phyloP scores from a whole-genome alignment of 2,113 vertebrate genomes.

The Craseonycteris thonglongyai region DNA sequence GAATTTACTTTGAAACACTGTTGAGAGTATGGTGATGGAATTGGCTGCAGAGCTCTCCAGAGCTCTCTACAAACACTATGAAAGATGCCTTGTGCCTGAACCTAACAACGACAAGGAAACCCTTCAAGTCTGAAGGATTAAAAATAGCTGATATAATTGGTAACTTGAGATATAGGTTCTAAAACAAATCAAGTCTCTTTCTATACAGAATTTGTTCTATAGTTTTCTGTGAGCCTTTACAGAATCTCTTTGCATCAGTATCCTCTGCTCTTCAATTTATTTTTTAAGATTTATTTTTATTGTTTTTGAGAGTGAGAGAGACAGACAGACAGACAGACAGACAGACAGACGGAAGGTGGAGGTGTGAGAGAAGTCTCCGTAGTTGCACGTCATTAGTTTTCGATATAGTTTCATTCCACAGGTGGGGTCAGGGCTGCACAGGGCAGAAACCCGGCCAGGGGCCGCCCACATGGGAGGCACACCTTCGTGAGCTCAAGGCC shows the following conservation, averaged over 20 bases:
- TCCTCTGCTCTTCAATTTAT: neutral
- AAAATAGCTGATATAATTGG: neutral
- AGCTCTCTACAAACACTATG: neutral
- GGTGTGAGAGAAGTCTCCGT: too few relatives aligned
- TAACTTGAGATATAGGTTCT: neutral
- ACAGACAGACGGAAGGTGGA: too few relatives aligned
- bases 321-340: too few relatives aligned
- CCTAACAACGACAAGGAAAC: neutral
- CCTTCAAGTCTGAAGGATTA: neutral
- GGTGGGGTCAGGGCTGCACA: too few relatives aligned
- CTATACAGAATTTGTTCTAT: neutral
- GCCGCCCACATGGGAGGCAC: too few relatives aligned
- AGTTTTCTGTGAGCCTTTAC: neutral
- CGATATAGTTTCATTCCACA: too few relatives aligned
- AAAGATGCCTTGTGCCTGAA: neutral
- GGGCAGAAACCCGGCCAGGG: too few relatives aligned
- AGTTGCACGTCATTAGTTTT: too few relatives aligned
- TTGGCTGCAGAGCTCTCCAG: neutral
- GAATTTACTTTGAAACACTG: constrained; percentile 19
- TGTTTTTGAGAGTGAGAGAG: too few relatives aligned
- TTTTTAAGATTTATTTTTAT: too few relatives aligned
- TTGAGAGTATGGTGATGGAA: neutral
- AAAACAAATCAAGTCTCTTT: neutral
- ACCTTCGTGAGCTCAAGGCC: too few relatives aligned
- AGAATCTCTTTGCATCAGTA: neutral